A percentile compares a stretch with the other conserved stretches of the same genome.
These are phyloP conservation scores for Drosophila repletoides DNA, from an alignment of 1,140 invertebrate genomes.

Conservation along the genomic window DNA sequence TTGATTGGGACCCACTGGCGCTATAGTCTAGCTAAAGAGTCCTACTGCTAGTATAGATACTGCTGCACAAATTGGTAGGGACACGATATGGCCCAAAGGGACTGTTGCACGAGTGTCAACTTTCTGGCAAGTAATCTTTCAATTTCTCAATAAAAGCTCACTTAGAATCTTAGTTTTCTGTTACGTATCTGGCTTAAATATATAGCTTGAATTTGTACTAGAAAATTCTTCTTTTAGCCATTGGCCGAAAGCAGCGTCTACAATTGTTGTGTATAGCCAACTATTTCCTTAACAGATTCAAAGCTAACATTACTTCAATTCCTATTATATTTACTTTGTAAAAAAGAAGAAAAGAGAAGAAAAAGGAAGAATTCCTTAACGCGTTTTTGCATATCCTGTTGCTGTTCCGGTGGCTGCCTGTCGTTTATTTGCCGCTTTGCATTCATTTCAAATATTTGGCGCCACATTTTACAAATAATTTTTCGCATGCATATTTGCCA, in stretches of 20 bases:
- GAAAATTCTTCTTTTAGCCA: no score
- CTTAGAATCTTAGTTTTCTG: no score
- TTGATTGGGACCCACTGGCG: slow-evolving; percentile 55
- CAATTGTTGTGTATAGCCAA: no score
- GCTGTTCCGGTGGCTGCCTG: slow-evolving; percentile 42
- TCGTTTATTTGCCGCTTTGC: slow-evolving; percentile 71
- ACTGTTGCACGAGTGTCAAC: no score
- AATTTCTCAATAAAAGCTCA: no score
- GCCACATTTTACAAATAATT: slow-evolving; percentile 73
- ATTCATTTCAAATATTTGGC: slow-evolving; percentile 75
- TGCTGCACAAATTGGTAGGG: slow-evolving; percentile 20
- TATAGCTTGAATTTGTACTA: no score
- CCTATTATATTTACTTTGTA: background rate
- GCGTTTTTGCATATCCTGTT: slow-evolving; percentile 54
- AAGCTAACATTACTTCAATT: background rate
- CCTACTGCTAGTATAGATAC: slow-evolving; percentile 1
- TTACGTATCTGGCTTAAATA: no score
- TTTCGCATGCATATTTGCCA: slow-evolving; percentile 66
- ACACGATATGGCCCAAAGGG: background rate
- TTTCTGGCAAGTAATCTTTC: no score
- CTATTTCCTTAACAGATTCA: no score
- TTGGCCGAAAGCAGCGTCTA: no score
- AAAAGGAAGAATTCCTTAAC: slow-evolving; percentile 19
- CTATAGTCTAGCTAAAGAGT: slow-evolving; percentile 18
- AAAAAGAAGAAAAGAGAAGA: slow-evolving; percentile 10